Percentiles rank a stretch among this genome's conserved stretches.
Conservation (phyloP, 2,113 vertebrate genomes). For the Myiozetetes cayanensis region DNA sequence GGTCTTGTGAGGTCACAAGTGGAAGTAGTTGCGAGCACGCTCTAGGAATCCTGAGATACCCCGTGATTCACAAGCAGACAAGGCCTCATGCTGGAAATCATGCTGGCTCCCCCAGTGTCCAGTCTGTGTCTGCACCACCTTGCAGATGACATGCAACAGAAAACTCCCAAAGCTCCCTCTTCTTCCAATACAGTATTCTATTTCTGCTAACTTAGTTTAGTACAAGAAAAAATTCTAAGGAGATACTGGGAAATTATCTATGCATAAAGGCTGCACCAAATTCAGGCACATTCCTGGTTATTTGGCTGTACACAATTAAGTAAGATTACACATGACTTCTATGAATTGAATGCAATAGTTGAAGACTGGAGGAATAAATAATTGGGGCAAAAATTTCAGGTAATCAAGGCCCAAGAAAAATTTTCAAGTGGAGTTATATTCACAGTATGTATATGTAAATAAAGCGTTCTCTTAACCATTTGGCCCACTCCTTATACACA, state of each 20-base stretch:
- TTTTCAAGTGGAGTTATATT: not conserved
- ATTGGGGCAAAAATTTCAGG: not conserved
- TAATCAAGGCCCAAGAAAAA: not conserved
- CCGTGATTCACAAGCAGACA: not conserved
- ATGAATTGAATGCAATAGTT: not conserved
- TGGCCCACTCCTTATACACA: not conserved
- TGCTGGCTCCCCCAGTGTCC: not conserved
- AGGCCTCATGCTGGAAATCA: not conserved
- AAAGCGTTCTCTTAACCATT: not conserved
- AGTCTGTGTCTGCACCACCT: not conserved
- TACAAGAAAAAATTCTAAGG: not conserved
- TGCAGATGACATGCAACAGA: not conserved
- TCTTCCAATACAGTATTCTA: not conserved
- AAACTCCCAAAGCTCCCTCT: not conserved
- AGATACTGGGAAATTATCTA: not conserved
- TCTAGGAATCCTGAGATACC: not conserved
- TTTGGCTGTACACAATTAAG: not conserved
- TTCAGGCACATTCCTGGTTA: not conserved
- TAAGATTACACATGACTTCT: not conserved
- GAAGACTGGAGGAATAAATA: not conserved
- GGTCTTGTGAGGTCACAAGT: not conserved
- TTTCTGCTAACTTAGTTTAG: not conserved
- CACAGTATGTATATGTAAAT: not conserved
- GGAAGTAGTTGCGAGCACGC: not conserved
- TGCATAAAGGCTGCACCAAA: not conserved